Evolutionary conservation across 1,140 invertebrate species (phyloP), one percentile per base, ranked within the genome.

Genomic region (Drosophila virilis): DNA sequence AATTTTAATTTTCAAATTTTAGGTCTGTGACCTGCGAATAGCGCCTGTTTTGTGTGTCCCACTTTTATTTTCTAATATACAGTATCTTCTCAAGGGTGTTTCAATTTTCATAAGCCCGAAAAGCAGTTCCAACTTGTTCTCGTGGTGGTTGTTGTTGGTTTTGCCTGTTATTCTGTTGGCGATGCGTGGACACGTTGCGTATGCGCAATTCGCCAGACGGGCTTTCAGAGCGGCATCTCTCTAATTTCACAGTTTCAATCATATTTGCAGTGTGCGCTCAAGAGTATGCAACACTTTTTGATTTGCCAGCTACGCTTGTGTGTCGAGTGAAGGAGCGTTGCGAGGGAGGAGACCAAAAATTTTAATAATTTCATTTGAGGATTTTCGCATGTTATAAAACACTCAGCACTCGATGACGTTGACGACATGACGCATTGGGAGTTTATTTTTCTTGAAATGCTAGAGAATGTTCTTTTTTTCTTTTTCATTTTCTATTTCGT

Each of bases 321-420:
- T 28, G 3, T 5, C 22, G 22, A 4, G 0, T 2, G 22, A 3
- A 4, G 22, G 4, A 28, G 4, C 0, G 3, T 4, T 28, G 4
- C 22, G 22, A 28, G 22, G 43, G 35, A 37, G 50, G 38, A 37
- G 17, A 17, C 51, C 45, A 15, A 12, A 52, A 77, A 67, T 73
- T 73, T 68, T 67, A 80, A 83, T 88, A 88, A 83, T 88, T 89
- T 77, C 79, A 83, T 88, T 85, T 65, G 69, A 28, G 48, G 62
- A 77, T 74, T 80, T 79, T 83, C 80, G 66, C 84, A 83, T 76
- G 73, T 88, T 88, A 88, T 88, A 83, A 88, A 88, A 83, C 84
- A 89, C 83, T 86, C 79, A 70, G 45, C 83, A 68, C 70, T 69
- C 82, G 68, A 67, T 68, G 76, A 40, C 76, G 55, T 52, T 81